Evolutionary conservation across 2,113 vertebrate genomes (phyloP), one percentile per base, ranked within the genome.

Genomic region (Eretmochelys imbricata): DNA sequence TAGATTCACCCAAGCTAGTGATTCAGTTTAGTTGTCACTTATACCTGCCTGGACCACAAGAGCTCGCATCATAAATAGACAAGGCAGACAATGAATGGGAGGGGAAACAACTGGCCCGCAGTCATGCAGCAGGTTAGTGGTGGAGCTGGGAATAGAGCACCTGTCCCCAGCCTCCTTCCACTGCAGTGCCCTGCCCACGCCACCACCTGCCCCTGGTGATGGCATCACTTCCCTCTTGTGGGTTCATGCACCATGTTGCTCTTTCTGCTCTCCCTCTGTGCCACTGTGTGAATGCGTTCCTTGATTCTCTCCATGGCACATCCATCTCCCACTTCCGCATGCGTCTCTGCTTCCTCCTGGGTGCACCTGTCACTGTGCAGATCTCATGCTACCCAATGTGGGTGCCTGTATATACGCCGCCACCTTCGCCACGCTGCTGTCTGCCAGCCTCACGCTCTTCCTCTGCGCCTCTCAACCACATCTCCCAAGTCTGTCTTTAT

Each of bases 391-490:
- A 22, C 25, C 31, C 49, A 80, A 5, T 19, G 27, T 3, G 31
- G 17, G 29, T 12, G 17, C 10, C 46, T 6, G 5, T n/a, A 17
- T 35, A 22, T 19, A 51, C 29, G 20, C 29, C 78, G 22, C 8
- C 31, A 20, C 3, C 35, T 4, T 38, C 31, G 35, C 49, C 29
- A 14, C 31, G 46, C 48, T 50, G 13, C 25, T 10, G 27, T 16
- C 3, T 51, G 14, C 19, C 14, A 10, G 49, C 8, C 49, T 80
- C 79, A 22, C 31, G 13, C 16, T 80, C 79, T 53, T 22, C 17
- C 31, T 51, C 79, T 49, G 10, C 6, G 80, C 53, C n/a, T 80
- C 27, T 29, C 80, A 82, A 3, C 1, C 10, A 11, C 2, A 0
- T 65, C 81, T 91, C 59, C 31, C 89, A 7, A 79, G 62, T 85